phyloP scores from a whole-genome alignment of 1,140 invertebrate genomes.

The Bombus ignitus region DNA sequence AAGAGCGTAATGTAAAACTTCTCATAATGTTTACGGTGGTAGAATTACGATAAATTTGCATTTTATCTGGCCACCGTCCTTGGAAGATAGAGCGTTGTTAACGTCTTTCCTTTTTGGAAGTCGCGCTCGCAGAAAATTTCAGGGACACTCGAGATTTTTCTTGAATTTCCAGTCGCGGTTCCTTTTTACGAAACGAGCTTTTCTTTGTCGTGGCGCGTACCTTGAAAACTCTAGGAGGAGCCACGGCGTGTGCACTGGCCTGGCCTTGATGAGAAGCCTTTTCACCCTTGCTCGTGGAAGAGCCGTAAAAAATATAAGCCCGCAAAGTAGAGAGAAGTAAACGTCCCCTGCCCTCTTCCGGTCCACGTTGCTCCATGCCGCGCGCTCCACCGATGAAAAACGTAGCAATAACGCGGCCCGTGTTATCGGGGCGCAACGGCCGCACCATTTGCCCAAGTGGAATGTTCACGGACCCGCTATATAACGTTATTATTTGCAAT shows the following conservation, averaged over 20 bases:
- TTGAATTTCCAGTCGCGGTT: conserved; percentile 23
- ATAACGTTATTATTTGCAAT: conserved; percentile 35
- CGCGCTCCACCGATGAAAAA: conserved; percentile 30
- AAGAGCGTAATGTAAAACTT: not conserved
- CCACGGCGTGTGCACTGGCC: too few species aligned
- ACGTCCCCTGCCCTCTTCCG: not conserved
- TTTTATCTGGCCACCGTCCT: conserved; percentile 1
- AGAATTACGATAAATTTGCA: conserved; percentile 4
- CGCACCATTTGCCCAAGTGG: conserved; percentile 9
- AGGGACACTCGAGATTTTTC: conserved; percentile 48
- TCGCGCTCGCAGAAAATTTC: conserved; percentile 50
- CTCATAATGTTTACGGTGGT: not conserved
- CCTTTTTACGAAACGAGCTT: conserved; percentile 48
- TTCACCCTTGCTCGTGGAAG: conserved; percentile 20
- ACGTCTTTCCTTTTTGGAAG: conserved; percentile 11
- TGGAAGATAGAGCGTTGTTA: not conserved
- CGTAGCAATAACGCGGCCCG: conserved; percentile 7
- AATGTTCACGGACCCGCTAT: conserved; percentile 4
- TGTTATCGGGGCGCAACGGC: conserved; percentile 22
- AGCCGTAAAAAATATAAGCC: conserved; percentile 49
- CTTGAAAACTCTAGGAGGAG: conserved; percentile 21
- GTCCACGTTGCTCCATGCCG: too few species aligned
- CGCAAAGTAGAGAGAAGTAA: conserved; percentile 28
- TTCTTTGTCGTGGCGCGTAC: conserved; percentile 45
- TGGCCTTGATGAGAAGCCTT: conserved; percentile 46